Evolutionary conservation across 2,888 invertebrate species (phyloP).

Genomic region (Plebejus anna): DNA sequence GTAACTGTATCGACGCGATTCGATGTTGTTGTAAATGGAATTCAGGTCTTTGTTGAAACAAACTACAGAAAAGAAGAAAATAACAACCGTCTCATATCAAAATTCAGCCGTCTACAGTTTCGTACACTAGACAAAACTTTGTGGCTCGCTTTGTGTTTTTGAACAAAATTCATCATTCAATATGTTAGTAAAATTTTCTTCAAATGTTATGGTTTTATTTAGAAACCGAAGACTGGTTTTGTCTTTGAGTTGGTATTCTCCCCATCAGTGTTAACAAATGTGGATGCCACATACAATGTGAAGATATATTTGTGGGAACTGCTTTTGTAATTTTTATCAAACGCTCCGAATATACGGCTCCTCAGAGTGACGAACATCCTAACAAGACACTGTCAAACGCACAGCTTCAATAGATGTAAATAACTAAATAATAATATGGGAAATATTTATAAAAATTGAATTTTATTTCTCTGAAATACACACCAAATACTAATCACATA

Average conservation of each 20-base stretch:
- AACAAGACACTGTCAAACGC: constrained; percentile 13
- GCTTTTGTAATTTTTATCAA: constrained; percentile 49
- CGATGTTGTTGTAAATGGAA: neutral
- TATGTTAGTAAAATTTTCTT: neutral
- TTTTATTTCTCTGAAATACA: too few relatives aligned
- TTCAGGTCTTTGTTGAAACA: neutral
- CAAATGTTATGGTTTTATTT: neutral
- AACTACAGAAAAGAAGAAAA: neutral
- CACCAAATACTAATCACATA: too few relatives aligned
- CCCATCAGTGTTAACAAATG: constrained; percentile 60
- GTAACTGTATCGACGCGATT: too few relatives aligned
- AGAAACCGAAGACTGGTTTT: neutral
- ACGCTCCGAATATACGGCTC: neutral
- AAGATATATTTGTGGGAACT: constrained; percentile 75
- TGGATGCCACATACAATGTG: constrained; percentile 68
- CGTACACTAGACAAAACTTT: too few relatives aligned
- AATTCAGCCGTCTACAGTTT: too few relatives aligned
- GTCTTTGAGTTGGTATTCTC: neutral
- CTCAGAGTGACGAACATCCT: neutral
- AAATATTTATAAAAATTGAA: too few relatives aligned
- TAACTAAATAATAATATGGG: too few relatives aligned
- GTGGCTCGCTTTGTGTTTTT: neutral
- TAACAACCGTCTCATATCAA: too few relatives aligned
- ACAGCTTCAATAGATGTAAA: too few relatives aligned
- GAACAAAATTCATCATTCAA: neutral